Evolutionary conservation across 2,113 vertebrate species (phyloP).

Genomic region (Tenebrosternarchus preto): DNA sequence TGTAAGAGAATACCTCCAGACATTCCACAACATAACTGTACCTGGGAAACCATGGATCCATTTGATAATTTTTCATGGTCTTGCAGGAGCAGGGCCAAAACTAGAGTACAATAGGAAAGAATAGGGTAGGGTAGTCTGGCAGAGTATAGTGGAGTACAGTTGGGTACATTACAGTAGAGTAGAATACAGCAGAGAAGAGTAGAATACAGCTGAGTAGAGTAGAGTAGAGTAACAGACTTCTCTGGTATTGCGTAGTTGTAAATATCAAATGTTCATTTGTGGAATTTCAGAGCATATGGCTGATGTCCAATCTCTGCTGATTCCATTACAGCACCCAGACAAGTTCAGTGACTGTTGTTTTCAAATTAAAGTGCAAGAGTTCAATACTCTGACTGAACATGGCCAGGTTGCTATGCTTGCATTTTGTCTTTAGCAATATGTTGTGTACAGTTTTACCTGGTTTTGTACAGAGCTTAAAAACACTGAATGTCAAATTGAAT

Average conservation of each 20-base stretch:
- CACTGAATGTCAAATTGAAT: conserved; percentile 50
- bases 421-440: conserved; percentile 75
- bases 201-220: conserved; percentile 18
- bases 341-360: conserved; percentile 70
- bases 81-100: conserved; percentile 65
- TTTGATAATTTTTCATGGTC: background rate
- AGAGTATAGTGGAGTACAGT: too few species aligned
- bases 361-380: background rate
- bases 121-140: too few species aligned
- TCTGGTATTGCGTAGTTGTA: conserved; percentile 55
- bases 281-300: conserved; percentile 57
- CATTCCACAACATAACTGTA: background rate
- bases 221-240: conserved; percentile 58
- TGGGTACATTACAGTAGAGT: too few species aligned
- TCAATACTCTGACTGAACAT: conserved; percentile 57
- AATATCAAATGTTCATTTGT: conserved; percentile 45
- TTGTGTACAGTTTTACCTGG: conserved; percentile 66
- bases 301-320: conserved; percentile 65
- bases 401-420: too few species aligned
- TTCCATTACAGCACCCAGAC: conserved; percentile 57
- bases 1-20: background rate
- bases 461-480: conserved; percentile 67
- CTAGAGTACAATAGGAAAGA: too few species aligned
- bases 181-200: too few species aligned
- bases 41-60: background rate